Evolutionary conservation across 2,113 vertebrate species (phyloP).

Genomic region (Xiphophorus hellerii): DNA sequence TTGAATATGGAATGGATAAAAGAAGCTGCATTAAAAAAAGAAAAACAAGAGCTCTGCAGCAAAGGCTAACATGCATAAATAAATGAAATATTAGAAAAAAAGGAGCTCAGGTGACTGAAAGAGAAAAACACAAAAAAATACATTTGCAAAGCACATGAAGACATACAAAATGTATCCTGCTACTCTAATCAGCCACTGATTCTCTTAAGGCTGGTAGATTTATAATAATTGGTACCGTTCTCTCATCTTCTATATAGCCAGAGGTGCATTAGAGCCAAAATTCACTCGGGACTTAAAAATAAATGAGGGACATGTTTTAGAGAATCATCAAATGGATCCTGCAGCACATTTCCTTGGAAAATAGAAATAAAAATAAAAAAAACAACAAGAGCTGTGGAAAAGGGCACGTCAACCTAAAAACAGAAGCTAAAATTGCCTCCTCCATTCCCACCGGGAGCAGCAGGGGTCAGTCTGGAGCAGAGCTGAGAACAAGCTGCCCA

Average conservation of each 20-base stretch:
- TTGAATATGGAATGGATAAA: constrained; percentile 7
- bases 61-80: not conserved
- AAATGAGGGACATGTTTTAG: constrained; percentile 14
- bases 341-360: constrained; percentile 18
- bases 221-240: not conserved
- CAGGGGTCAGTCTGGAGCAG: constrained; percentile 58
- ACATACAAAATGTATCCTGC: not conserved
- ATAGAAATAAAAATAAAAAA: not conserved
- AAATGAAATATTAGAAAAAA: not conserved
- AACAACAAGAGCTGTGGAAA: constrained; percentile 37
- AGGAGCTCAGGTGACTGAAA: not conserved
- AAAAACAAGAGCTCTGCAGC: constrained; percentile 3
- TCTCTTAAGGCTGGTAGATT: not conserved
- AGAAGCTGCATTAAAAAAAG: not conserved
- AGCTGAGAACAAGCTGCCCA: constrained; percentile 42
- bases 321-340: constrained; percentile 16
- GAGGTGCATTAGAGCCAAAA: not conserved
- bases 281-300: not conserved
- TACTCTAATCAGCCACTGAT: not conserved
- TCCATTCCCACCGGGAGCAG: constrained; percentile 54
- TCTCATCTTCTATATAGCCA: not conserved
- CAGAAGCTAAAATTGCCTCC: constrained; percentile 46
- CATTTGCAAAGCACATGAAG: not conserved
- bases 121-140: not conserved
- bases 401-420: constrained; percentile 53